Evolutionary conservation across 2,113 vertebrate species (phyloP), one percentile per base, ranked within the genome.

Genomic region (Uropsilus gracilis): DNA sequence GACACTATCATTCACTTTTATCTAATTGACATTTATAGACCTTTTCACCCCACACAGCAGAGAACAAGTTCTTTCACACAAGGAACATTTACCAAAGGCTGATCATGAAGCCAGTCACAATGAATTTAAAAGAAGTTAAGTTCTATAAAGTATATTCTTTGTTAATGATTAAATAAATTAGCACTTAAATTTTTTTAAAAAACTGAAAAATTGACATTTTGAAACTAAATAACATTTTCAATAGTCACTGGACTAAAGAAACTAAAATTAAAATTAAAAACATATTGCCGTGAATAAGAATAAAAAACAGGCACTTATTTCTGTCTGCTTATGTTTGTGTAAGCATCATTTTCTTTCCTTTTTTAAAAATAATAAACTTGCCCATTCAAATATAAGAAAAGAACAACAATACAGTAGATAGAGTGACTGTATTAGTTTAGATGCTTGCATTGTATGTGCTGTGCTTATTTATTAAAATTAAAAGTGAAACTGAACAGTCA

Each of bases 21-120:
- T 84, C 24, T 78, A 83, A 77, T 71, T 83, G 53, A 64, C n/a
- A 87, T 61, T 68, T 90, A 84, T 63, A 87, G 69, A 42, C 20
- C 32, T 63, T 42, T 83, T 22, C 88, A 76, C 18, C 28, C 71
- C 86, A 76, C 44, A 32, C n/a, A 90, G 30, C 34, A 68, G 18
- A 93, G 72, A 61, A 68, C 20, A 95, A 46, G 30, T 30, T 90
- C 32, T 77, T 76, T 86, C 55, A 22, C 2, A 28, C 44, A 20
- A 37, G 75, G 30, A 85, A 76, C 37, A 55, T 53, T 76, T 86
- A 55, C 6, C 32, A 92, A 92, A 77, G 28, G 44, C 13, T 48
- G 53, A 63, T 55, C 11, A 63, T 83, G 83, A 86, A 89, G 89
- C 26, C 68, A 17, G 2, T 53, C 37, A 90, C 37, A 82, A 71